Evolutionary conservation across 2,113 vertebrate species (phyloP).

Genomic region (Pundamilia nyererei): DNA sequence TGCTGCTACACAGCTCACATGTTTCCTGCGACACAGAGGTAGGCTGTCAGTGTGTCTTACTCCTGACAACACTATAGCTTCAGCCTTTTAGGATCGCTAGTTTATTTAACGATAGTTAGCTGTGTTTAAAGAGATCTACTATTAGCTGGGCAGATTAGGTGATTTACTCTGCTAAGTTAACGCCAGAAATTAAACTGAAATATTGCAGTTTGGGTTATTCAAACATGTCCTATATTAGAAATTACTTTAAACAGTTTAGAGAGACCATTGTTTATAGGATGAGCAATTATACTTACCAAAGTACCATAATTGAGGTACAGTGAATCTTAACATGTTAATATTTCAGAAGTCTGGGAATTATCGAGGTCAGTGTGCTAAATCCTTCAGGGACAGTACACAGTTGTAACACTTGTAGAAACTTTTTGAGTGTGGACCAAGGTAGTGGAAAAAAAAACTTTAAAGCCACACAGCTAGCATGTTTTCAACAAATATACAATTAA

Average conservation of each 20-base stretch:
- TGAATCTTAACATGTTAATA: not conserved
- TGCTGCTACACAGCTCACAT: slow-evolving; percentile 4
- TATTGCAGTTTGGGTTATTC: not conserved
- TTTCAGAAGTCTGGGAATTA: not conserved
- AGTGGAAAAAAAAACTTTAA: not conserved
- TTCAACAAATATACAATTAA: not conserved
- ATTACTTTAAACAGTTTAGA: not conserved
- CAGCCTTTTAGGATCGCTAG: not conserved
- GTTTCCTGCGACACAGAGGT: slow-evolving; percentile 4
- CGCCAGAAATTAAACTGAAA: not conserved
- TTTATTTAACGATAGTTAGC: slow-evolving; percentile 1
- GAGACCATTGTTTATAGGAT: not conserved
- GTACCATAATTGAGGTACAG: not conserved
- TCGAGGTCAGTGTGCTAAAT: not conserved
- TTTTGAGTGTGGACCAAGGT: not conserved
- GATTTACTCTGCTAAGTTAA: not conserved
- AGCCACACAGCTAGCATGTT: not conserved
- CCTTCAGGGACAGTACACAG: not conserved
- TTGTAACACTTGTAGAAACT: not conserved
- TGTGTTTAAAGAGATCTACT: not conserved
- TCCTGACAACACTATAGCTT: slow-evolving; percentile 15
- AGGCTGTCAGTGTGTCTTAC: slow-evolving; percentile 14
- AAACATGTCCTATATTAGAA: not conserved
- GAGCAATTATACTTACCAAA: not conserved
- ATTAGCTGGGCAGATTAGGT: not conserved